phyloP scores from a whole-genome alignment of 2,888 invertebrate genomes.

The Caenorhabditis afra region DNA sequence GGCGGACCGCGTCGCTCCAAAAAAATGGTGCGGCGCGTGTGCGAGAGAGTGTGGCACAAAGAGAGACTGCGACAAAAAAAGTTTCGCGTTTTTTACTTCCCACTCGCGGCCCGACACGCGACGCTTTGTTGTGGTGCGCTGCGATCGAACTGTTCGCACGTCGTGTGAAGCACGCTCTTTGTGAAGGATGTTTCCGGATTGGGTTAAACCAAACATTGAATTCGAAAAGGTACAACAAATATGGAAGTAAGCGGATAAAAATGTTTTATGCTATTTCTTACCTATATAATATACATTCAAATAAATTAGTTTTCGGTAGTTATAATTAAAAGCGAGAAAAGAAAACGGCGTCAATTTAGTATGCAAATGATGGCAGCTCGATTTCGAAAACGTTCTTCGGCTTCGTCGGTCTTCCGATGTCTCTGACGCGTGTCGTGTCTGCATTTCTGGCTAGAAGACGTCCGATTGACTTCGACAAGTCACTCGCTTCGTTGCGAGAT shows the following conservation, averaged over 20 bases:
- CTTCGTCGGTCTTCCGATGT: slow-evolving; percentile 71
- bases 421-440: slow-evolving; percentile 72
- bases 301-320: slow-evolving; percentile 19
- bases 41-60: no score
- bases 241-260: slow-evolving; percentile 30
- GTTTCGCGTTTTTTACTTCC: no score
- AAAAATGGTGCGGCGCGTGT: no score
- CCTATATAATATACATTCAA: slow-evolving; percentile 14
- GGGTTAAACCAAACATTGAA: no score
- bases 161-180: no score
- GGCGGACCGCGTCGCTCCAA: no score
- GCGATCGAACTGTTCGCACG: no score
- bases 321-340: neutral
- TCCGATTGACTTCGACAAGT: slow-evolving; percentile 69
- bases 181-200: no score
- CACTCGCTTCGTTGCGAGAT: slow-evolving; percentile 54
- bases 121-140: no score
- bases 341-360: slow-evolving; percentile 17
- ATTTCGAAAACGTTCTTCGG: slow-evolving; percentile 76
- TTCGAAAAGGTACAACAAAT: no score
- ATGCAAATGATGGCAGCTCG: slow-evolving; percentile 72
- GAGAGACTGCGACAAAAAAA: no score
- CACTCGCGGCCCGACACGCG: no score
- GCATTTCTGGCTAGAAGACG: slow-evolving; percentile 73
- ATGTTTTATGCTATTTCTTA: slow-evolving; percentile 20